These are phyloP conservation scores for Eueides isabella DNA, from an alignment of 1,140 invertebrate species.

Conservation along the genomic window DNA sequence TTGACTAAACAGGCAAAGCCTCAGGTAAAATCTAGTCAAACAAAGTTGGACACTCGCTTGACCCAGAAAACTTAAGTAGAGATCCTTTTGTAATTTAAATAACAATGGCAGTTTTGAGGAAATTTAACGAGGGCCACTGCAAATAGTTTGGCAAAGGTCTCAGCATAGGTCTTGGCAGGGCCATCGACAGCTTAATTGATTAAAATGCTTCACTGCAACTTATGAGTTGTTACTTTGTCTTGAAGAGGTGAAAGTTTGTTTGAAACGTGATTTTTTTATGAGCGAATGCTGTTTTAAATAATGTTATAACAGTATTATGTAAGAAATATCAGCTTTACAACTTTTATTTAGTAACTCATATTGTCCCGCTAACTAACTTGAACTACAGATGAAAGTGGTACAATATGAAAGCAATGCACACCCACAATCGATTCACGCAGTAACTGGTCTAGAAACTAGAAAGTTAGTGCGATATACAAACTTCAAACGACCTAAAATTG, in stretches of 20 bases:
- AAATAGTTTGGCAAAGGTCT: conserved; percentile 45
- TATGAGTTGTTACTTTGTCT: conserved; percentile 14
- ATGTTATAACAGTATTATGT: no score
- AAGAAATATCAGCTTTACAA: no score
- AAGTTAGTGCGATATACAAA: conserved; percentile 23
- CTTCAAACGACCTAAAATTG: background rate
- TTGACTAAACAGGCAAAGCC: no score
- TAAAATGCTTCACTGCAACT: conserved; percentile 32
- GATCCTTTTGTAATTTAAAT: conserved; percentile 42
- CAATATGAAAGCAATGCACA: conserved; percentile 30
- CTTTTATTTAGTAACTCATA: background rate
- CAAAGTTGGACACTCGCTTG: conserved; percentile 13
- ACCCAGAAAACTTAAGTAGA: conserved; percentile 28
- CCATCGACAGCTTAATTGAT: conserved; percentile 45
- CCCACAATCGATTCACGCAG: conserved; percentile 27
- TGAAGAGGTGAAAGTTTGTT: background rate
- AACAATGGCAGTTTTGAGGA: conserved; percentile 37
- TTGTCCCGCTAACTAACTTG: background rate
- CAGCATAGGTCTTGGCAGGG: conserved; percentile 44
- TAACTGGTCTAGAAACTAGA: conserved; percentile 39
- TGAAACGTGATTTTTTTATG: background rate
- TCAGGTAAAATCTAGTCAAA: background rate
- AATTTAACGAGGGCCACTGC: conserved; percentile 40
- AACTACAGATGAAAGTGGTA: conserved; percentile 29
- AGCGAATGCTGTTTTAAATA: no score